phyloP scores from a whole-genome alignment of 2,888 invertebrate species.

The Papilio demoleus region DNA sequence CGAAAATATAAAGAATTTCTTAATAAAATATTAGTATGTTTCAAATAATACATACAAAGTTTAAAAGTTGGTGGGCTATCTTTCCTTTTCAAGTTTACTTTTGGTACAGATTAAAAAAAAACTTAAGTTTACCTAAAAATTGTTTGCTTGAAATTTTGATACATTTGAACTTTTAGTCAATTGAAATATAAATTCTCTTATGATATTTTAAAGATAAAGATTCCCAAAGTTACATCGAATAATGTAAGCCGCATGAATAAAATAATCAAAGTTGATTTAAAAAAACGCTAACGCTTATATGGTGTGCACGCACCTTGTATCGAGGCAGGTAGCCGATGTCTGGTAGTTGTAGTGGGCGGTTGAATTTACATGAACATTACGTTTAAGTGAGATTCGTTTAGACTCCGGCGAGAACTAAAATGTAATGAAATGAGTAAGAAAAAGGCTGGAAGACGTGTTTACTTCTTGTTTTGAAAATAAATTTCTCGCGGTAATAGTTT shows the following conservation, averaged over 20 bases:
- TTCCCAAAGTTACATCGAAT: too few relatives aligned
- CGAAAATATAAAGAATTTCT: too few relatives aligned
- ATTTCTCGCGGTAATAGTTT: not conserved
- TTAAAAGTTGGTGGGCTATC: too few relatives aligned
- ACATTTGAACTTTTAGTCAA: too few relatives aligned
- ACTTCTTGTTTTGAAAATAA: conserved; percentile 18
- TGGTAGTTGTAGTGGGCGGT: conserved; percentile 37
- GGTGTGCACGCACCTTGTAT: conserved; percentile 26
- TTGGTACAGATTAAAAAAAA: too few relatives aligned
- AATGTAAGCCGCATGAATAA: not conserved
- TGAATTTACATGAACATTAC: conserved; percentile 39
- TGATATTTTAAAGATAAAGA: not conserved
- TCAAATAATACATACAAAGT: too few relatives aligned
- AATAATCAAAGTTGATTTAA: not conserved
- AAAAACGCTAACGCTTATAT: not conserved
- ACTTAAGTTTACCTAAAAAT: too few relatives aligned
- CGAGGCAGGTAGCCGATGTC: conserved; percentile 37
- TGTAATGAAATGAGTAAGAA: conserved; percentile 33
- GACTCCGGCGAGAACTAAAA: conserved; percentile 30
- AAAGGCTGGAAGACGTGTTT: conserved; percentile 8
- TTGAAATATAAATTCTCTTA: too few relatives aligned
- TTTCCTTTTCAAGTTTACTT: too few relatives aligned
- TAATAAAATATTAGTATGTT: too few relatives aligned
- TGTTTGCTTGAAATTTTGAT: too few relatives aligned
- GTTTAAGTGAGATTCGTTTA: conserved; percentile 26